phyloP scores from a whole-genome alignment of 2,888 invertebrate species.

The Blastobasis lacticolella region DNA sequence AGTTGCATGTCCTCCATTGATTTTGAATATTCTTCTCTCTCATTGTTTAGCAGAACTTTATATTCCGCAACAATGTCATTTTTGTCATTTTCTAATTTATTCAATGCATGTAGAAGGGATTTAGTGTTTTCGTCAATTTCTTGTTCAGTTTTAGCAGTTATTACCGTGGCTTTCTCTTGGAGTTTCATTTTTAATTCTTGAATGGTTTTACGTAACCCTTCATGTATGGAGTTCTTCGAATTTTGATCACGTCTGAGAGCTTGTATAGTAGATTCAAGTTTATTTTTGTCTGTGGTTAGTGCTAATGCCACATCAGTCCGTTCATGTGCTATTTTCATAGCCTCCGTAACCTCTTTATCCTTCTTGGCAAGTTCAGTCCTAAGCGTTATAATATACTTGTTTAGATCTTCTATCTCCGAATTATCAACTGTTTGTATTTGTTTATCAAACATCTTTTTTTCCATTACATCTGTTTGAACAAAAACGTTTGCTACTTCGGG shows the following conservation, averaged over 20 bases:
- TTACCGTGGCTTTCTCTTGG: conserved; percentile 25
- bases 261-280: conserved; percentile 40
- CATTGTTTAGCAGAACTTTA: conserved; percentile 62
- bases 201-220: conserved; percentile 29
- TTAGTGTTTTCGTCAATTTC: conserved; percentile 56
- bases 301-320: conserved; percentile 41
- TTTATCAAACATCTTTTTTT: not conserved
- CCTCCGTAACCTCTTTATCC: conserved; percentile 45
- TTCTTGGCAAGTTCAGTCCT: conserved; percentile 29
- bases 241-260: conserved; percentile 34
- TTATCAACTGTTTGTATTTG: conserved; percentile 41
- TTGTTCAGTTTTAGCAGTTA: conserved; percentile 32
- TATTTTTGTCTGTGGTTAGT: conserved; percentile 47
- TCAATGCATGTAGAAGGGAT: conserved; percentile 45
- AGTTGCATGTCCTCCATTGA: conserved; percentile 42
- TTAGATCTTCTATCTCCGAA: conserved; percentile 22
- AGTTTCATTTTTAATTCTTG: conserved; percentile 36
- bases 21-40: conserved; percentile 61
- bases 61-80: conserved; percentile 56
- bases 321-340: conserved; percentile 43
- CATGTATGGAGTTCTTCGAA: conserved; percentile 40
- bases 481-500: conserved; percentile 19
- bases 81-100: conserved; percentile 61
- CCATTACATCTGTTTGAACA: conserved; percentile 39
- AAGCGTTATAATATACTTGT: conserved; percentile 22